Percentiles rank a stretch among this genome's conserved stretches.
Conservation (phyloP, 2,888 invertebrate species). For the Acronicta aceris region DNA sequence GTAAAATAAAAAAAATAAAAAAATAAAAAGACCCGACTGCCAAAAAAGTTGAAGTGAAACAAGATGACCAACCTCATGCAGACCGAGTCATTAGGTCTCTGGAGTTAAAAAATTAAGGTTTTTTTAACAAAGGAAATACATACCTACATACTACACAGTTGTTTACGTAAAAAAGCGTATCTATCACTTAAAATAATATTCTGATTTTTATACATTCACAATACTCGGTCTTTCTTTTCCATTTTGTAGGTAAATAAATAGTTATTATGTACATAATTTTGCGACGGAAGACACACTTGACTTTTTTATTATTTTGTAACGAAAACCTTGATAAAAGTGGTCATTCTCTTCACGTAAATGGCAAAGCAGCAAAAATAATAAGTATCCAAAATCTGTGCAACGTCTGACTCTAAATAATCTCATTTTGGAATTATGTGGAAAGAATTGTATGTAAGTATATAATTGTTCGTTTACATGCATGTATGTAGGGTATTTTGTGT, state of each 20-base stretch:
- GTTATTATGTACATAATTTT: background rate
- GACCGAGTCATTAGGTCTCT: too few relatives aligned
- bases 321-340: background rate
- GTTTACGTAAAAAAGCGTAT: background rate
- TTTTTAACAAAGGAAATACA: background rate
- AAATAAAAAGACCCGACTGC: too few relatives aligned
- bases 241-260: background rate
- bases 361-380: background rate
- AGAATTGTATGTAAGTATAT: conserved; percentile 13
- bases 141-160: background rate
- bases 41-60: too few relatives aligned
- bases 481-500: conserved; percentile 79
- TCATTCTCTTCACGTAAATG: too few relatives aligned
- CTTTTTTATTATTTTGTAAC: background rate
- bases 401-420: conserved; percentile 18
- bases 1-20: too few relatives aligned
- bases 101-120: too few relatives aligned
- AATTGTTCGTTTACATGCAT: conserved; percentile 48
- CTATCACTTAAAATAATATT: too few relatives aligned
- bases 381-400: background rate
- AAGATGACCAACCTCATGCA: too few relatives aligned
- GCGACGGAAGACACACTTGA: background rate
- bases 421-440: conserved; percentile 25
- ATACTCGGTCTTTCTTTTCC: conserved; percentile 11
- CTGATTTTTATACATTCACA: background rate